These are phyloP conservation scores for Oreocharis arfaki DNA, from an alignment of 2,113 vertebrate genomes.

Conservation along the genomic window DNA sequence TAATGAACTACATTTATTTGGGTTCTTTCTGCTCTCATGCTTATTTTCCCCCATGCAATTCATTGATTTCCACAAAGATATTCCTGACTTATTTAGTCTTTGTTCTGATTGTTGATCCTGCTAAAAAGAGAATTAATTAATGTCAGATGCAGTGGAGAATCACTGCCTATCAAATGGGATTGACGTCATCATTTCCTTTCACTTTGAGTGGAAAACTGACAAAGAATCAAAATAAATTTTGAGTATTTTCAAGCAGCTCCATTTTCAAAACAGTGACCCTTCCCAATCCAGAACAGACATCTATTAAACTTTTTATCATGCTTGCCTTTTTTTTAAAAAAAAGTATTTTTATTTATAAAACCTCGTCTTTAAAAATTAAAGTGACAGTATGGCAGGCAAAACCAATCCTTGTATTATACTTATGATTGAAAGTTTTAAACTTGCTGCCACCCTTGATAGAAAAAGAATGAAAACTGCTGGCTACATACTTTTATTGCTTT, in stretches of 20 bases:
- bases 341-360: not conserved
- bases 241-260: not conserved
- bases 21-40: not conserved
- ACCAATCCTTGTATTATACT: not conserved
- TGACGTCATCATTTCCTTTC: conserved; percentile 2
- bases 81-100: conserved; percentile 20
- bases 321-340: not conserved
- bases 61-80: conserved; percentile 13
- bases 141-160: not conserved
- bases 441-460: not conserved
- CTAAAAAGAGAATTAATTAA: conserved; percentile 35
- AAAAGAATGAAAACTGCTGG: not conserved
- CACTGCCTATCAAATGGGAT: not conserved
- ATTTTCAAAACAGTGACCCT: not conserved
- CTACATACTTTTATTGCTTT: not conserved
- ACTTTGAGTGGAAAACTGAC: not conserved
- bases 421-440: not conserved
- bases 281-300: not conserved
- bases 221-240: conserved; percentile 19
- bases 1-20: conserved; percentile 18
- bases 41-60: not conserved
- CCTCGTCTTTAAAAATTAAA: not conserved
- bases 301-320: not conserved
- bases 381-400: not conserved
- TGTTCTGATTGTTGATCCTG: conserved; percentile 11